Conservation (phyloP, 2,113 vertebrate species). For the Odobenus rosmarus region DNA sequence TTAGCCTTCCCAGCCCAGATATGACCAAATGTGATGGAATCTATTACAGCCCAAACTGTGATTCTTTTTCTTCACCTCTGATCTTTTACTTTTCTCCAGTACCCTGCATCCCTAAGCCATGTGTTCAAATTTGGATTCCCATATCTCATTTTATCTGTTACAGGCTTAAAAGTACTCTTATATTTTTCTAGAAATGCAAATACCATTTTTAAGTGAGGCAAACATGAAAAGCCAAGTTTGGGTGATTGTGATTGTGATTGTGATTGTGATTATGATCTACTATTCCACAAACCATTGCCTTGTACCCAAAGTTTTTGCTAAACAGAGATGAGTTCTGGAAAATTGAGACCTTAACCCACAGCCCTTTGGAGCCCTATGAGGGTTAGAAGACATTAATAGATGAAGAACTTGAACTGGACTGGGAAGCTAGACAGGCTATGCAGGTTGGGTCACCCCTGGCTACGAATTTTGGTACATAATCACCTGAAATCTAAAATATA, state of each 20-base stretch:
- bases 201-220: background rate
- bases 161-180: background rate
- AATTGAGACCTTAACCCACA: background rate
- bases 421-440: background rate
- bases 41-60: background rate
- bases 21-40: background rate
- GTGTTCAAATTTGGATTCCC: background rate
- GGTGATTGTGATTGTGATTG: background rate
- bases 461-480: background rate
- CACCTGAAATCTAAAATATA: background rate
- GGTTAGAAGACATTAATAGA: background rate
- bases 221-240: background rate
- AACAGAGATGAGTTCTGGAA: background rate
- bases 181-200: background rate
- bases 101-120: background rate
- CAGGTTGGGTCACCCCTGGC: background rate
- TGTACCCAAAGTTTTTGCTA: background rate
- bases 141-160: background rate
- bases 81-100: background rate
- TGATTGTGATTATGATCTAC: background rate
- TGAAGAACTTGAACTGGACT: background rate
- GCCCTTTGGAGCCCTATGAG: background rate
- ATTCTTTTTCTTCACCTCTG: background rate
- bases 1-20: background rate
- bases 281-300: background rate